These are phyloP conservation scores for Sminthopsis crassicaudata DNA, from an alignment of 2,113 vertebrate genomes.

Conservation along the genomic window DNA sequence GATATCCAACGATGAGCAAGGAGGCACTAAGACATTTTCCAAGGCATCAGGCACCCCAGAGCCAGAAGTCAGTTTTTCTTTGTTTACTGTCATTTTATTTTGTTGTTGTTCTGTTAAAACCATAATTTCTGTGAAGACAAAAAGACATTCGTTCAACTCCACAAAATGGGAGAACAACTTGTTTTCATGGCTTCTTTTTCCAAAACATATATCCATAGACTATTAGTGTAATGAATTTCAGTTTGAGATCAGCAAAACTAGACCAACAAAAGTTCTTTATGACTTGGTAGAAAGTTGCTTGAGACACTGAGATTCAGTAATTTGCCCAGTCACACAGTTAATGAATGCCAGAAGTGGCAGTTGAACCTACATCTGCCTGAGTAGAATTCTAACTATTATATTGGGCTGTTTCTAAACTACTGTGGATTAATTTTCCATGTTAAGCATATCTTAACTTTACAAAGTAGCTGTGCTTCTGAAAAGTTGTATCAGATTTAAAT, in stretches of 20 bases:
- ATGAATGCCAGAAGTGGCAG: neutral
- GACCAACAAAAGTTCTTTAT: neutral
- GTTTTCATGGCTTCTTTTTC: constrained; percentile 41
- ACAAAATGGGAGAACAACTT: neutral
- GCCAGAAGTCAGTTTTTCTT: constrained; percentile 33
- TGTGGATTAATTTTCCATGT: neutral
- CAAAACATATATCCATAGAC: neutral
- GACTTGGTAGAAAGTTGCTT: neutral
- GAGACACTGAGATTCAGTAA: neutral
- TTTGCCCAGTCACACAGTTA: neutral
- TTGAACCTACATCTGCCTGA: neutral
- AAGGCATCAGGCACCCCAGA: constrained; percentile 38
- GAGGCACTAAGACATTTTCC: constrained; percentile 63
- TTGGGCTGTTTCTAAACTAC: neutral
- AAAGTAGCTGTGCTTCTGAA: neutral
- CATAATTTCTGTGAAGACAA: constrained; percentile 80
- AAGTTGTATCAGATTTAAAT: neutral
- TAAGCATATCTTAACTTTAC: neutral
- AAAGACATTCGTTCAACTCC: constrained; percentile 25
- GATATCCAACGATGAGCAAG: constrained; percentile 71
- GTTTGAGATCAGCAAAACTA: neutral
- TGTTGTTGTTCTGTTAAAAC: constrained; percentile 83
- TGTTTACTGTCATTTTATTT: constrained; percentile 62
- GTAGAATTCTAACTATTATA: neutral
- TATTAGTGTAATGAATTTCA: neutral